Evolutionary conservation across 2,888 invertebrate genomes (phyloP).

Genomic region (Hyles lineata): DNA sequence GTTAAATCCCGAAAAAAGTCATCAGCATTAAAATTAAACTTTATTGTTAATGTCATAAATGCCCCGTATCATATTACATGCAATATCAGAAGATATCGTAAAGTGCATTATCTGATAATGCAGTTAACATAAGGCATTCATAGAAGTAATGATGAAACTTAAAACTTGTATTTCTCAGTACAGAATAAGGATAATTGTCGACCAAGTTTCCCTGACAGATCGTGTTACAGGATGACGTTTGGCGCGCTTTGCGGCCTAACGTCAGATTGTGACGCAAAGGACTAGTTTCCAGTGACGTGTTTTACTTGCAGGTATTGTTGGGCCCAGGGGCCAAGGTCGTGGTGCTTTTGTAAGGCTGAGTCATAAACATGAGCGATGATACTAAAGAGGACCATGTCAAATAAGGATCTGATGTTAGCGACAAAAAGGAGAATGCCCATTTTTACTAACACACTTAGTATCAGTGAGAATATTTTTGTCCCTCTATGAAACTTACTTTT

Average conservation of each 20-base stretch:
- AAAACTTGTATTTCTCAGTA: slow-evolving; percentile 1
- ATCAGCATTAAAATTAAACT: no score
- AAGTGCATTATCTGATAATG: slow-evolving; percentile 10
- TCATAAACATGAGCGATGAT: no score
- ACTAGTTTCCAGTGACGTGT: background rate
- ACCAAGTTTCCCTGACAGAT: background rate
- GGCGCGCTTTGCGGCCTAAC: background rate
- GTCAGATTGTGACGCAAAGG: slow-evolving; percentile 10
- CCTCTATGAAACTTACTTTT: no score
- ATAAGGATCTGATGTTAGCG: no score
- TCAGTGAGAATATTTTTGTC: no score
- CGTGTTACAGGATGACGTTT: slow-evolving; percentile 4
- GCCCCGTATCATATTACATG: background rate
- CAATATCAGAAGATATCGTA: slow-evolving; percentile 8
- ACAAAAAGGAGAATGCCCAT: no score
- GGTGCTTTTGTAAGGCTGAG: background rate
- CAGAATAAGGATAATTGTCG: slow-evolving; percentile 3
- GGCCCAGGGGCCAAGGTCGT: background rate
- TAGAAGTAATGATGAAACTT: background rate
- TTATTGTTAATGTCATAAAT: background rate
- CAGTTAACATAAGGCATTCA: background rate
- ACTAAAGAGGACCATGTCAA: no score
- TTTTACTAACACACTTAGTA: no score
- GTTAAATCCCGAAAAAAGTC: no score
- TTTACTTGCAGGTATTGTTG: background rate